A percentile compares a stretch with the other conserved stretches of the same genome.
phyloP scores from a whole-genome alignment of 1,140 invertebrate genomes.

The Callitettix versicolor region DNA sequence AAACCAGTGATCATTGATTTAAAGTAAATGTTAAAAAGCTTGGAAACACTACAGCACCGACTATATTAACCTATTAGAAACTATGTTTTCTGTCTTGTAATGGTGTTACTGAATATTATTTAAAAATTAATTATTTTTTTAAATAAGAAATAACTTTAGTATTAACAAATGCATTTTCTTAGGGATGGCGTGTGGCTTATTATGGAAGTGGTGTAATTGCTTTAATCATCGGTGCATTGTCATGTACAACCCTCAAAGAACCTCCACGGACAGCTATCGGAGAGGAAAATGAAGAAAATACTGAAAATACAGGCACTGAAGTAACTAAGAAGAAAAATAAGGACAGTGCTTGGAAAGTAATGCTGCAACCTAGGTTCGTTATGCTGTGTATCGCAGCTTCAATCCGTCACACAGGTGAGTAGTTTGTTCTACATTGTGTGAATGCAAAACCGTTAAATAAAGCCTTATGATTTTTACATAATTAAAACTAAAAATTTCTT shows the following conservation, averaged over 20 bases:
- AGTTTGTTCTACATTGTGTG: no score
- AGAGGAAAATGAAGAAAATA: constrained; percentile 42
- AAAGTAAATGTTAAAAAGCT: no score
- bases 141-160: background rate
- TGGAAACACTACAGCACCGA: no score
- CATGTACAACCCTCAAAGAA: constrained; percentile 65
- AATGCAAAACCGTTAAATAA: no score
- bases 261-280: constrained; percentile 61
- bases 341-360: constrained; percentile 55
- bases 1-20: no score
- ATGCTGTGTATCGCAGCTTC: constrained; percentile 77
- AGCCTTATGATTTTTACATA: no score
- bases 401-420: constrained; percentile 73
- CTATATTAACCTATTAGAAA: no score
- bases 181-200: constrained; percentile 85
- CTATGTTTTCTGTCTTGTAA: no score
- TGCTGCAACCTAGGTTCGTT: constrained; percentile 65
- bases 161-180: constrained; percentile 13
- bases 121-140: no score
- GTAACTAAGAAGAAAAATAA: constrained; percentile 29
- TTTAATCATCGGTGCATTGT: constrained; percentile 58
- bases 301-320: background rate
- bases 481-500: no score
- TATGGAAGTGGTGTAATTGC: constrained; percentile 73
- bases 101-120: no score